A percentile compares a stretch with the other conserved stretches of the same genome.
These are phyloP conservation scores for Benthosema pterotum DNA, from an alignment of 2,797 vertebrate species.

Conservation along the genomic window DNA sequence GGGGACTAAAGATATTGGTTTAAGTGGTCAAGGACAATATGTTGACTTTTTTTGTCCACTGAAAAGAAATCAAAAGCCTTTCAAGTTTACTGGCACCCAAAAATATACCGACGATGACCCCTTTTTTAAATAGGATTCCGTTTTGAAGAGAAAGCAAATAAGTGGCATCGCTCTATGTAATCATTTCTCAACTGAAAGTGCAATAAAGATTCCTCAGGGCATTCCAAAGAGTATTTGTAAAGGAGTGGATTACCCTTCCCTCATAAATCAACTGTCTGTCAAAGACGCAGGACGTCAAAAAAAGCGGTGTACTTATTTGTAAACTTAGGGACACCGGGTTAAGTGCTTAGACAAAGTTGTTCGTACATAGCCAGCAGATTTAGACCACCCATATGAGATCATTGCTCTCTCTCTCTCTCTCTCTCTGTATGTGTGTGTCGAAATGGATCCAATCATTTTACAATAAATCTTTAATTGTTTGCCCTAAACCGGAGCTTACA, in stretches of 20 bases:
- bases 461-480: too few species aligned
- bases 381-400: conserved; percentile 49
- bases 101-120: conserved; percentile 37
- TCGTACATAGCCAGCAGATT: conserved; percentile 59
- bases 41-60: too few species aligned
- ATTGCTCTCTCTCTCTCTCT: too few species aligned
- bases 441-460: too few species aligned
- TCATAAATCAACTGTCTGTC: conserved; percentile 55
- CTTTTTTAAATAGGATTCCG: conserved; percentile 41
- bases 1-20: too few species aligned
- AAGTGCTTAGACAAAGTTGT: conserved; percentile 55
- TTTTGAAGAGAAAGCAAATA: conserved; percentile 59
- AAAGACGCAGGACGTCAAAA: conserved; percentile 43
- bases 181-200: conserved; percentile 62
- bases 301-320: conserved; percentile 70
- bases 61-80: not conserved
- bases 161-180: conserved; percentile 49
- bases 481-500: too few species aligned
- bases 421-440: too few species aligned
- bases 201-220: conserved; percentile 62
- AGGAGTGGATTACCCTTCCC: conserved; percentile 31
- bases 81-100: conserved; percentile 33
- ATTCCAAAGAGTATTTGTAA: conserved; percentile 53
- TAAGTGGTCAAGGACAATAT: too few species aligned
- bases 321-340: conserved; percentile 64